These are phyloP conservation scores for Augiades crinisus DNA, from an alignment of 2,888 invertebrate genomes.

Conservation along the genomic window DNA sequence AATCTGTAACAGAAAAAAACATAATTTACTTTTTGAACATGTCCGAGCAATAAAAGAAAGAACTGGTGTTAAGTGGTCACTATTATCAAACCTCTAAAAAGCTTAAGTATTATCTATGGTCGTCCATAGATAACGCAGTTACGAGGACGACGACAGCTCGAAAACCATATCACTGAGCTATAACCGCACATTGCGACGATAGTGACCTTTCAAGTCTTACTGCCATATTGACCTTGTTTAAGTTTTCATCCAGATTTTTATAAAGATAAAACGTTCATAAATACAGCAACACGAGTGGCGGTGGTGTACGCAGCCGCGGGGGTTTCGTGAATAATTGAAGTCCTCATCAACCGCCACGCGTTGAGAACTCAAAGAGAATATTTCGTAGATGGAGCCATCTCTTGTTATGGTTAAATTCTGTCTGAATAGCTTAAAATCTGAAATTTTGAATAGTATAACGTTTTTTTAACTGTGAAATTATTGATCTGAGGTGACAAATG, in stretches of 20 bases:
- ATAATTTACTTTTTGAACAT: no score
- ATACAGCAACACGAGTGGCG: not conserved
- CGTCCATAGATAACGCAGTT: no score
- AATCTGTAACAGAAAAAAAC: constrained; percentile 14
- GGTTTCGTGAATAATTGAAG: constrained; percentile 40
- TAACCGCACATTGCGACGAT: not conserved
- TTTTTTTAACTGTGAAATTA: not conserved
- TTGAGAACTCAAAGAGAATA: constrained; percentile 20
- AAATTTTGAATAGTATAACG: not conserved
- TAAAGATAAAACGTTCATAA: not conserved
- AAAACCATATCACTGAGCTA: no score
- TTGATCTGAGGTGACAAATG: no score
- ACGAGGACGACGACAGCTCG: no score
- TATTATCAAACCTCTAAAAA: no score
- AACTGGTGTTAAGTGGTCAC: no score
- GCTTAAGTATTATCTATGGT: no score
- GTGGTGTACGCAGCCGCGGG: constrained; percentile 14
- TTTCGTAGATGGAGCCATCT: constrained; percentile 10
- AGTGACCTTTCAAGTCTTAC: not conserved
- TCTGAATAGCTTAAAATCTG: not conserved
- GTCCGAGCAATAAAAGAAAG: not conserved
- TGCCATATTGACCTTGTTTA: not conserved
- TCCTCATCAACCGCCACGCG: constrained; percentile 30
- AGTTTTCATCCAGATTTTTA: constrained; percentile 1
- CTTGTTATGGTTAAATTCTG: constrained; percentile 8